Base-by-base conservation (phyloP, 2,113 vertebrate species). In the Stigmatopora nigra region DNA sequence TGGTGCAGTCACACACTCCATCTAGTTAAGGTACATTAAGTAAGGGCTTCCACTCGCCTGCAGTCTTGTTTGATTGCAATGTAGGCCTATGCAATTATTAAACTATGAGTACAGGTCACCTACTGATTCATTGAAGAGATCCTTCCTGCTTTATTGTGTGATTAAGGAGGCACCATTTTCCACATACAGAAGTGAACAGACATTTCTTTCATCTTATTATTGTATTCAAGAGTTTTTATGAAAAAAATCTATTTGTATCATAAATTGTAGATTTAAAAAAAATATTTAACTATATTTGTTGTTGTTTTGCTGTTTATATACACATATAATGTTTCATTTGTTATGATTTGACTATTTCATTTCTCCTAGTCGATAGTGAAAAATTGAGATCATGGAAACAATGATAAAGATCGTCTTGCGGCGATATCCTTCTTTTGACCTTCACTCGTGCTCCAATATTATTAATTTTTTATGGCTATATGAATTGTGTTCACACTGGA, bases 1-100 rank as follows among this genome's bases (percentile, higher is more conserved):
- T 41, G 19, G 41, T 51, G 22, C 63, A 35, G 64, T 63, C 67
- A 68, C 68, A 75, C 68, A 61, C 47, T 59, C 68, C 15, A 70
- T 67, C 75, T 14, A 13, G 22, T 60, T 38, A 41, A 60, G 36
- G 36, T 19, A 12, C 11, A 19, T 20, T 38, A 41, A 60, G 17
- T 44, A 41, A 56, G 13, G 13, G 25, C 17, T 41, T 38, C 8
- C 16, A 59, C 17, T 44, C 6, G 58, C 58, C 53, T 16, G 13
- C 14, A 31, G 53, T 14, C 22, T 60, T 12, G 17, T 19, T 35
- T 60, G 36, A 44, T 60, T 41, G 1, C 7, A n/a, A 20, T 60
- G 36, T 5, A 41, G 58, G 38, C 15, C 15, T 58, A 17, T 10
- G 56, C 7, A 38, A 17, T n/a, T 16, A 58, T 58, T 38, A 16